Conservation (phyloP, 2,888 invertebrate genomes). For the Willowsia nigromaculata region DNA sequence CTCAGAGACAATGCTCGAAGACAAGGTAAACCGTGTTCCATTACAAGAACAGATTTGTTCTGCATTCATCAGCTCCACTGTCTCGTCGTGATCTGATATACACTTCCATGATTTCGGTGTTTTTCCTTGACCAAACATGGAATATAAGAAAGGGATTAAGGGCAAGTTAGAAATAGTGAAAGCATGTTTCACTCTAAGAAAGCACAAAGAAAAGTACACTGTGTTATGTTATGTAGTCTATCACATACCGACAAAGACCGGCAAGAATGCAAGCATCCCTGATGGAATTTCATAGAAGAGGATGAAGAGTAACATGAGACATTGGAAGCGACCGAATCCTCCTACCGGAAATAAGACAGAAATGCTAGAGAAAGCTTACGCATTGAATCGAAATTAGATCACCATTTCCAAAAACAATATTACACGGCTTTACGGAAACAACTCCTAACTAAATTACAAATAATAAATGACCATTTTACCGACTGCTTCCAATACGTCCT, state of each 20-base stretch:
- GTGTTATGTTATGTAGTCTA: no score
- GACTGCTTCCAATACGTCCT: constrained; percentile 71
- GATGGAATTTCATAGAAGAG: constrained; percentile 75
- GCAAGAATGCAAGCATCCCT: constrained; percentile 73
- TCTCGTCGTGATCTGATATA: constrained; percentile 27
- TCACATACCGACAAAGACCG: constrained; percentile 72
- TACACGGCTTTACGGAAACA: no score
- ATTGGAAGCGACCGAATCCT: constrained; percentile 74
- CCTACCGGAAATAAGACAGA: constrained; percentile 50
- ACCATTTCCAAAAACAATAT: background rate
- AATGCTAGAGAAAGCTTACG: background rate
- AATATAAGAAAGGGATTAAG: background rate
- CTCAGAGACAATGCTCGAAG: constrained; percentile 75
- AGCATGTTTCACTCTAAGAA: no score
- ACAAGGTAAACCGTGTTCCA: constrained; percentile 51
- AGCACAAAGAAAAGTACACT: no score
- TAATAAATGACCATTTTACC: constrained; percentile 41
- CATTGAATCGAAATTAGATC: background rate
- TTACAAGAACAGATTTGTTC: constrained; percentile 75
- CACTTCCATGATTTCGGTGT: constrained; percentile 74
- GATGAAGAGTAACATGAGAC: constrained; percentile 71
- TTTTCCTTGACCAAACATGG: constrained; percentile 44
- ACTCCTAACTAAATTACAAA: background rate
- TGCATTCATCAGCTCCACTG: constrained; percentile 24
- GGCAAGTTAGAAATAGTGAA: background rate